Base-by-base conservation (phyloP, 2,888 invertebrate genomes). In the Drosophila paracracens region DNA sequence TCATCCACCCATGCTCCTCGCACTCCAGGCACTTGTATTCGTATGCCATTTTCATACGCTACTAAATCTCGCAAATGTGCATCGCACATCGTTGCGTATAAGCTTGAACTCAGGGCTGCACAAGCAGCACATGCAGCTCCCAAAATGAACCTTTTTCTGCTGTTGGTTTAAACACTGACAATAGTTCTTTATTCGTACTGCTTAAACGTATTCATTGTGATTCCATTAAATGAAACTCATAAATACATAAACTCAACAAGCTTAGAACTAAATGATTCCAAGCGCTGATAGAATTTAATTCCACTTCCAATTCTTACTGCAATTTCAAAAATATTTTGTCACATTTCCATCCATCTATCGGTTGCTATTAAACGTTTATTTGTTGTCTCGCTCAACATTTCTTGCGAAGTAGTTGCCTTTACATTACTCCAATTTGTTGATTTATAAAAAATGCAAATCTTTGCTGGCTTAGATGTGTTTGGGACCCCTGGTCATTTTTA, bases 41-140 rank as follows among this genome's bases (percentile, higher is more conserved):
- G 54, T 65, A 31, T 77, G 71, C 72, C 64, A 74, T 80, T 82
- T 85, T 86, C 76, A 74, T 82, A 68, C 68, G 77, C 77, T 67
- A 82, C 77, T 82, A 82, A 83, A 86, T 82, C 81, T 83, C 46
- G 54, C 71, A 76, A 75, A 76, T 75, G 75, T 76, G 65, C 61
- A 65, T 76, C 27, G 75, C 74, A 78, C 74, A 67, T 70, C 74
- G 67, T 74, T 63, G 60, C 51, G 53, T 64, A 73, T 29, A 67
- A 73, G 50, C 57, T 59, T 27, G n/a, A 38, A 27, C 35, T 46
- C 70, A 53, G 75, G 64, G 33, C 33, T 11, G 33, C 33, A 33
- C 4, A 33, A 33, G 33, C 33, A 11, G 61, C 11, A n/a, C 64
- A 18, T 58, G n/a, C 60, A n/a, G n/a, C 50, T 40, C 31, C 27